phyloP scores from a whole-genome alignment of 2,888 invertebrate genomes.

The Agrilus biguttatus region DNA sequence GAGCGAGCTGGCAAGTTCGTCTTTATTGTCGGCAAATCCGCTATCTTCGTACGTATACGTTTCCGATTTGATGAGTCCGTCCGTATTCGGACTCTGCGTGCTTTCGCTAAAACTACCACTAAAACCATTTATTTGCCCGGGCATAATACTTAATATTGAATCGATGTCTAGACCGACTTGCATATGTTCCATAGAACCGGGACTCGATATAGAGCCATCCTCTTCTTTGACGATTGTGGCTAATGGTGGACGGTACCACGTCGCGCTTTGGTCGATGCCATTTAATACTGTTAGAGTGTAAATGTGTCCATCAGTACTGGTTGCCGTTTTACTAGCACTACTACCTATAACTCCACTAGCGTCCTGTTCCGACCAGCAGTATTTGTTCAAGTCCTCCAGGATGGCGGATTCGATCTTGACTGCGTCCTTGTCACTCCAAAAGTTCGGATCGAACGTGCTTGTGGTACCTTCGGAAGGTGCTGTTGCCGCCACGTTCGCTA shows the following conservation, averaged over 20 bases:
- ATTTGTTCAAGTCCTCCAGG: conserved; percentile 73
- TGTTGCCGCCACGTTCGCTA: conserved; percentile 30
- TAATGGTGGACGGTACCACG: conserved; percentile 41
- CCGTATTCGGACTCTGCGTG: conserved; percentile 38
- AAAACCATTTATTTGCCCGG: conserved; percentile 44
- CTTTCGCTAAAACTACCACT: conserved; percentile 44
- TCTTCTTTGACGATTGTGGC: conserved; percentile 49
- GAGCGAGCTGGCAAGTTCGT: conserved; percentile 31
- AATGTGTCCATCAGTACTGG: conserved; percentile 66
- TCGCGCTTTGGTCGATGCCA: conserved; percentile 42
- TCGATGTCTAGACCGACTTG: conserved; percentile 59
- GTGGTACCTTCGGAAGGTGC: conserved; percentile 31
- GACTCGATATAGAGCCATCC: conserved; percentile 46
- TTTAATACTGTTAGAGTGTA: conserved; percentile 79
- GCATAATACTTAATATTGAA: conserved; percentile 61
- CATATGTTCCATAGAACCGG: conserved; percentile 39
- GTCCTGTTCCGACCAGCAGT: conserved; percentile 59
- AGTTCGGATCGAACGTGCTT: conserved; percentile 30
- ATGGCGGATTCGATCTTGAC: conserved; percentile 60
- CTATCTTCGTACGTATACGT: conserved; percentile 64
- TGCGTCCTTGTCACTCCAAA: conserved; percentile 60
- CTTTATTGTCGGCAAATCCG: conserved; percentile 55
- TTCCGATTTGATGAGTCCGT: conserved; percentile 54
- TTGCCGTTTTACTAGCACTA: conserved; percentile 35
- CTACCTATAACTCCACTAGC: conserved; percentile 34